Evolutionary conservation across 2,888 invertebrate species (phyloP), one percentile per base, ranked within the genome.

Genomic region (Philereme vetulata): DNA sequence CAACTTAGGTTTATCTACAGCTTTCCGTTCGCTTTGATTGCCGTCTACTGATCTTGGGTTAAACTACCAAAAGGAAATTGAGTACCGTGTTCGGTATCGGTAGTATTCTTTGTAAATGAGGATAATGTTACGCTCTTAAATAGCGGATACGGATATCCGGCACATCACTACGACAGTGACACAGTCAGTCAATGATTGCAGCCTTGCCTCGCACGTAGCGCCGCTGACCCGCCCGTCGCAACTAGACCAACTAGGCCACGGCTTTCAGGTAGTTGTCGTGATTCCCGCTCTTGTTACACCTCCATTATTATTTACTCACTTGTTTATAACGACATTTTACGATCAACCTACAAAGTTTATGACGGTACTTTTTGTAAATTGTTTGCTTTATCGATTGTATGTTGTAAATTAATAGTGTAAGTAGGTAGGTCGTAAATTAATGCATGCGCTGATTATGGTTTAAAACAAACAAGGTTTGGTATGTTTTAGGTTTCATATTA

Each of bases 181-280:
- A 60, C 56, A 60, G 59, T 62, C 61, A 53, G 64, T 57, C 59
- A 57, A 51, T 63, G 55, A 45, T 60, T 54, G 54, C 42, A 61
- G 56, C 57, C 51, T 51, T 54, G 61, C 42, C 40, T 46, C 38
- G 54, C 62, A 51, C 57, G 51, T 47, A 46, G 59, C 21, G 50
- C 36, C 52, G 33, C 43, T 42, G 45, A 40, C 57, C 46, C 55
- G 32, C 68, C 71, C 63, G 69, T 67, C 72, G 66, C 68, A 67
- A 52, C 67, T 33, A 51, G 53, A 49, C 65, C 77, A 86, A 82
- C 74, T 86, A 84, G 86, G 85, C 86, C 87, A 86, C 73, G 86
- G 85, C 80, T 85, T 76, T 79, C 72, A 72, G 72, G 70, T 71
- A 56, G 56, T 64, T 68, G 66, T 76, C 71, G 76, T 76, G 75